Conservation (phyloP, 2,888 invertebrate species). For the Osmoderma eremita region DNA sequence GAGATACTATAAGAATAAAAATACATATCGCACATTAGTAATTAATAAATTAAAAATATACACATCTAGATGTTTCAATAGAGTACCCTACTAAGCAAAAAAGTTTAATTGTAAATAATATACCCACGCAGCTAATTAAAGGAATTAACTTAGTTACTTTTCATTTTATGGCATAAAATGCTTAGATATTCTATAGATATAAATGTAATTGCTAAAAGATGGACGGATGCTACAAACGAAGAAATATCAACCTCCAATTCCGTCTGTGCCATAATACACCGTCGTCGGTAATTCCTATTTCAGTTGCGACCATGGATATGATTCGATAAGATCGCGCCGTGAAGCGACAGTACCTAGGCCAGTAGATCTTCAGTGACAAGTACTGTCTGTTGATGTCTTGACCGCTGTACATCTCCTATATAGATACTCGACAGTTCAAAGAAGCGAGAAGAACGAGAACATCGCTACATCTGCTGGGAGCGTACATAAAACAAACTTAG, state of each 20-base stretch:
- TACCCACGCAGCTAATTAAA: too few relatives aligned
- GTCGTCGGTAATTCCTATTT: slow-evolving; percentile 16
- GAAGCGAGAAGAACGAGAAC: slow-evolving; percentile 18
- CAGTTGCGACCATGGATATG: slow-evolving; percentile 32
- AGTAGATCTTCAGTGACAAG: background rate
- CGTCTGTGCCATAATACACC: background rate
- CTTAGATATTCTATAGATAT: too few relatives aligned
- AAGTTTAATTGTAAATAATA: too few relatives aligned
- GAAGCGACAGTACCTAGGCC: background rate
- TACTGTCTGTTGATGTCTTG: slow-evolving; percentile 10
- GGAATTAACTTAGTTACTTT: too few relatives aligned
- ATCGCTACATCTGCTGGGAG: background rate
- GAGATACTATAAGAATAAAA: too few relatives aligned
- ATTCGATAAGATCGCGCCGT: slow-evolving; percentile 17
- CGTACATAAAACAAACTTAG: slow-evolving; percentile 53
- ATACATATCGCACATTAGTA: too few relatives aligned
- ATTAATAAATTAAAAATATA: too few relatives aligned
- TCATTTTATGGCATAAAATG: too few relatives aligned
- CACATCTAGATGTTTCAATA: too few relatives aligned
- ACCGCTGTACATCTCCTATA: slow-evolving; percentile 16
- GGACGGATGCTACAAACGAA: slow-evolving; percentile 1
- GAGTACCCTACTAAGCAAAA: too few relatives aligned
- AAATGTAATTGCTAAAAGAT: too few relatives aligned
- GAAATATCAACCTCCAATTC: slow-evolving; percentile 8
- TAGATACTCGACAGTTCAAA: slow-evolving; percentile 29